phyloP scores from a whole-genome alignment of 35 echinoderm and acorn worm species.

The Anneissia japonica region DNA sequence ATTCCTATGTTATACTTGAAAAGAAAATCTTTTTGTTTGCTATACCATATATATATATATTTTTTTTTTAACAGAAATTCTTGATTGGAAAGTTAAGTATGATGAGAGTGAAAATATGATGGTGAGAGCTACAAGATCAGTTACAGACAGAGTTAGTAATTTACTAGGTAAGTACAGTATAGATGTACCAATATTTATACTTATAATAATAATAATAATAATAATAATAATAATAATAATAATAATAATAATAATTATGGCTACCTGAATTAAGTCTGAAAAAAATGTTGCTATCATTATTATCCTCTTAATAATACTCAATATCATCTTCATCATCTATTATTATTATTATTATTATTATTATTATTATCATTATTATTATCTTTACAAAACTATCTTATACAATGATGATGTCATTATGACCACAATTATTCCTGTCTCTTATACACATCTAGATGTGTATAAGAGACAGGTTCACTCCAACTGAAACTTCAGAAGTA shows the following conservation, averaged over 20 bases:
- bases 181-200: no score
- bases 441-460: no score
- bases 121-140: constrained; percentile 64
- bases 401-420: background rate
- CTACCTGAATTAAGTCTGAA: no score
- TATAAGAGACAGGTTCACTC: constrained; percentile 77
- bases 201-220: no score
- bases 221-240: no score
- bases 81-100: constrained; percentile 95
- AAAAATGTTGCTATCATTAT: no score
- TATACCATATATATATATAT: background rate
- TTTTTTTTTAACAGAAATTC: constrained; percentile 60
- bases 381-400: background rate
- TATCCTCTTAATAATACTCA: background rate
- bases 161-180: constrained; percentile 65
- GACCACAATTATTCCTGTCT: background rate
- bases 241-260: no score
- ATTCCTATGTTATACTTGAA: background rate
- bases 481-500: constrained; percentile 93
- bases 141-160: constrained; percentile 89
- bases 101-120: constrained; percentile 96
- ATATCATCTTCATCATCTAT: background rate
- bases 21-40: background rate
- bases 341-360: no score
- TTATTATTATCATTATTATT: background rate